A percentile compares a stretch with the other conserved stretches of the same genome.
Evolutionary conservation across 2,888 invertebrate genomes (phyloP).

Genomic region (Eristalis pertinax): DNA sequence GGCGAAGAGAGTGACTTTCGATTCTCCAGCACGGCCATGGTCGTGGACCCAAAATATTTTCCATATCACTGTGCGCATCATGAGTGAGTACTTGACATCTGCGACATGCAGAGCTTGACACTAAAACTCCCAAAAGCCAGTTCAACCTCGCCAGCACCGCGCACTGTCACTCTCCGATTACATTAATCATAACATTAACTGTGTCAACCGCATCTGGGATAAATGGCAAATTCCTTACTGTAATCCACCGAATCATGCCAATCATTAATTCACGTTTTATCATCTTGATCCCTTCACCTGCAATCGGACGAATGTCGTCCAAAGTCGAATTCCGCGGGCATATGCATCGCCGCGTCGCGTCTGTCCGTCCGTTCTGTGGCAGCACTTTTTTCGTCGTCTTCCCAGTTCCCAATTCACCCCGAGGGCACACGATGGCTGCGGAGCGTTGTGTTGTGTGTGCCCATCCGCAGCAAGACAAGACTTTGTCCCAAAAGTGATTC

Average conservation of each 20-base stretch:
- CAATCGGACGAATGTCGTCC: conserved; percentile 62
- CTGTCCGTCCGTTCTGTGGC: not conserved
- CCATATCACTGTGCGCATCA: not conserved
- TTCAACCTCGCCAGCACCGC: not conserved
- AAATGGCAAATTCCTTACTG: conserved; percentile 40
- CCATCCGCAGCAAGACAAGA: conserved; percentile 38
- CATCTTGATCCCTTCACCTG: conserved; percentile 56
- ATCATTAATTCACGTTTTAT: conserved; percentile 62
- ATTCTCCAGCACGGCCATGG: not conserved
- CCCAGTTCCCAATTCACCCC: conserved; percentile 21
- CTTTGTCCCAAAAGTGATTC: conserved; percentile 41
- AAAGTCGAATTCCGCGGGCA: conserved; percentile 52
- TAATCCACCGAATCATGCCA: conserved; percentile 50
- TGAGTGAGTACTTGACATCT: not conserved
- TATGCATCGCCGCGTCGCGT: not conserved
- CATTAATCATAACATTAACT: conserved; percentile 25
- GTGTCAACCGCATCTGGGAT: conserved; percentile 26
- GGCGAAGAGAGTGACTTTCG: not conserved
- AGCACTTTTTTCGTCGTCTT: conserved; percentile 18
- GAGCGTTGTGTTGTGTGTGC: not conserved
- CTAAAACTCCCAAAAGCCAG: not conserved
- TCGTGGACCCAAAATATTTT: not conserved
- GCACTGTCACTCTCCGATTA: not conserved
- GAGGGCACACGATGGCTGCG: conserved; percentile 41
- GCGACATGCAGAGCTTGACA: not conserved